Evolutionary conservation across 2,113 vertebrate genomes (phyloP).

Genomic region (Perca flavescens): DNA sequence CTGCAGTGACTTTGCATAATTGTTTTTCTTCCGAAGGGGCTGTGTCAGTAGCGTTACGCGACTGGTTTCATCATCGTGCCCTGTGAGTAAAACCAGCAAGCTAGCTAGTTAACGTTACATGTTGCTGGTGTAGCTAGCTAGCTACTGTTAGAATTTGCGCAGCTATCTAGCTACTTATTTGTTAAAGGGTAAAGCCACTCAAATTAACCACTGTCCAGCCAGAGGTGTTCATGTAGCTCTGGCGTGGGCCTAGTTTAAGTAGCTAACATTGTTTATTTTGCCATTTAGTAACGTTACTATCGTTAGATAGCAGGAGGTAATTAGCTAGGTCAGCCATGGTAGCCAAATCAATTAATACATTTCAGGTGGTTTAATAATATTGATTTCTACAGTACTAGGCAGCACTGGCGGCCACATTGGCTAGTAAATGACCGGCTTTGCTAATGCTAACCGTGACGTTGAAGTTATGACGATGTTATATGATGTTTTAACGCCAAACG

Average conservation of each 20-base stretch:
- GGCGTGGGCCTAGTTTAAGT: slow-evolving; percentile 59
- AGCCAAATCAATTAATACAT: not conserved
- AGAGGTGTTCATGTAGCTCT: slow-evolving; percentile 2
- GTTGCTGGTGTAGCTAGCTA: not conserved
- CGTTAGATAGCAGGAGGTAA: no score
- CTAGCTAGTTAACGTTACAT: not conserved
- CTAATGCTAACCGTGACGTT: slow-evolving; percentile 73
- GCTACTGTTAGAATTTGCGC: not conserved
- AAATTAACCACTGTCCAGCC: not conserved
- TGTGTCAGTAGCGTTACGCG: slow-evolving; percentile 25
- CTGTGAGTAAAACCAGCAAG: slow-evolving; percentile 63
- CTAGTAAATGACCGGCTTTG: slow-evolving; percentile 22
- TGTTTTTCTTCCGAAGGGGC: slow-evolving; percentile 7
- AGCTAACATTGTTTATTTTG: slow-evolving; percentile 26
- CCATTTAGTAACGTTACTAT: not conserved
- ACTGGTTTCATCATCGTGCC: slow-evolving; percentile 63
- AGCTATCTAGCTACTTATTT: not conserved
- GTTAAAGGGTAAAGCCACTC: not conserved
- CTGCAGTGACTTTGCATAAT: slow-evolving; percentile 51
- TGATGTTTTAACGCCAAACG: slow-evolving; percentile 16
- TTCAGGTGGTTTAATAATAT: not conserved
- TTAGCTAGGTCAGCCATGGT: not conserved
- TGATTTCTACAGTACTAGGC: not conserved
- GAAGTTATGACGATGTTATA: slow-evolving; percentile 54
- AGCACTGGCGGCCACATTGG: not conserved